Conservation (phyloP, 1,140 invertebrate genomes). For the Drosophila sp. region DNA sequence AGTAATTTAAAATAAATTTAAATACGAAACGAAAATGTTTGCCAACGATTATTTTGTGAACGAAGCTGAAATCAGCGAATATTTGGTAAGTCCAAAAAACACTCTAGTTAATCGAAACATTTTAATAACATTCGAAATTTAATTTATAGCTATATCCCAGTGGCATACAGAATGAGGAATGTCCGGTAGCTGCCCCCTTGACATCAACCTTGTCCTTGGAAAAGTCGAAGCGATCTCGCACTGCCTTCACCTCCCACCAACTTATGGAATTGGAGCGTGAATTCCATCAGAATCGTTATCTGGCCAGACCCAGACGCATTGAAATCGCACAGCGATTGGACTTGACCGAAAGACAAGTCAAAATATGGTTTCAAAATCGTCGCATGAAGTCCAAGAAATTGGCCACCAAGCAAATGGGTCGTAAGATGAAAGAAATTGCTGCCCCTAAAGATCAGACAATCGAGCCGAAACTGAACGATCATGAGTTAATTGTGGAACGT, state of each 20-base stretch:
- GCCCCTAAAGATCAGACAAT: neutral
- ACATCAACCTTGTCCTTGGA: constrained; percentile 16
- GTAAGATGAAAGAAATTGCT: neutral
- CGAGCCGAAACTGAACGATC: constrained; percentile 16
- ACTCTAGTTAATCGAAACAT: neutral
- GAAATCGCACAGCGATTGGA: constrained; percentile 89
- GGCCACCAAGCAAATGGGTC: constrained; percentile 23
- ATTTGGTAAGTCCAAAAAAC: constrained; percentile 21
- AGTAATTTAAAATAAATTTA: neutral
- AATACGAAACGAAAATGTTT: constrained; percentile 44
- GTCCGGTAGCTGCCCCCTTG: neutral
- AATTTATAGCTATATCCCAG: constrained; percentile 19
- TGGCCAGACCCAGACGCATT: constrained; percentile 90
- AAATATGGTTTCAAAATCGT: constrained; percentile 90
- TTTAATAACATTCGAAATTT: neutral
- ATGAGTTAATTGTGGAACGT: constrained; percentile 60
- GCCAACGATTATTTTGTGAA: constrained; percentile 19
- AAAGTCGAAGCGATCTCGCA: constrained; percentile 84
- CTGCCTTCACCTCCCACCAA: constrained; percentile 91
- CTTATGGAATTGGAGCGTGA: constrained; percentile 86
- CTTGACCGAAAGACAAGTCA: constrained; percentile 93
- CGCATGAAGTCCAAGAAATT: constrained; percentile 74
- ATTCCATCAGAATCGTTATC: constrained; percentile 87
- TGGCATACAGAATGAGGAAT: constrained; percentile 1
- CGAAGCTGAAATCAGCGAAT: constrained; percentile 8